Conservation (phyloP, 2,113 vertebrate genomes). For the Talpa occidentalis region DNA sequence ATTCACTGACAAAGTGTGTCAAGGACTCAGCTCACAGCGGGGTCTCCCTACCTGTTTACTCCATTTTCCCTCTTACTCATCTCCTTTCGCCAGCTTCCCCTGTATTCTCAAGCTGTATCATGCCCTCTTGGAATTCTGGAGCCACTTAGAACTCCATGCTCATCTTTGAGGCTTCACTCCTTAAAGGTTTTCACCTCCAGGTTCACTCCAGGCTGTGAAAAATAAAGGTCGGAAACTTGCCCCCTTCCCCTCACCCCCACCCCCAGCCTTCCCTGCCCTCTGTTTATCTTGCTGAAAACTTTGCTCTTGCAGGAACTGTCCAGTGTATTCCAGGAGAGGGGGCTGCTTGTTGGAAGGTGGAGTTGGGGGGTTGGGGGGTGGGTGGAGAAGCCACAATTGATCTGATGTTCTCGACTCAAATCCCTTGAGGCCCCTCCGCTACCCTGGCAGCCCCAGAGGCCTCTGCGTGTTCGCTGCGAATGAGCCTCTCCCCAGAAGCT, state of each 20-base stretch:
- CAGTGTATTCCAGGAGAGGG: neutral
- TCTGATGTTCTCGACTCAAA: neutral
- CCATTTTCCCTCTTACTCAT: neutral
- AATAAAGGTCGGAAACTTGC: too few relatives aligned
- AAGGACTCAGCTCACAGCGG: neutral
- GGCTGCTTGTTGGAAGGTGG: too few relatives aligned
- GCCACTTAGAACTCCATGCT: neutral
- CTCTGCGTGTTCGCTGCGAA: neutral
- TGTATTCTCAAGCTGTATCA: neutral
- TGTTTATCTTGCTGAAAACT: neutral
- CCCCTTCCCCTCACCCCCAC: too few relatives aligned
- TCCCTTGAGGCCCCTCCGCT: neutral
- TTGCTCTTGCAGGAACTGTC: neutral
- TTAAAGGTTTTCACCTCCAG: neutral
- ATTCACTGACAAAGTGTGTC: neutral
- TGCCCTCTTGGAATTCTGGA: neutral
- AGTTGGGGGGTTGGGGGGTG: too few relatives aligned
- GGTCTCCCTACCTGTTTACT: accelerated
- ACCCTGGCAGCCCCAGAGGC: neutral
- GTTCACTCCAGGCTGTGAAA: neutral
- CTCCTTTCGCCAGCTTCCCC: neutral
- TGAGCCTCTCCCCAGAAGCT: neutral
- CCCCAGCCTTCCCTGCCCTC: neutral
- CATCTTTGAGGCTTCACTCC: neutral
- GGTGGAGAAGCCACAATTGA: neutral